Base-by-base conservation (phyloP, 92 coral and sea anemone genomes). In the Epizoanthus rinbou region DNA sequence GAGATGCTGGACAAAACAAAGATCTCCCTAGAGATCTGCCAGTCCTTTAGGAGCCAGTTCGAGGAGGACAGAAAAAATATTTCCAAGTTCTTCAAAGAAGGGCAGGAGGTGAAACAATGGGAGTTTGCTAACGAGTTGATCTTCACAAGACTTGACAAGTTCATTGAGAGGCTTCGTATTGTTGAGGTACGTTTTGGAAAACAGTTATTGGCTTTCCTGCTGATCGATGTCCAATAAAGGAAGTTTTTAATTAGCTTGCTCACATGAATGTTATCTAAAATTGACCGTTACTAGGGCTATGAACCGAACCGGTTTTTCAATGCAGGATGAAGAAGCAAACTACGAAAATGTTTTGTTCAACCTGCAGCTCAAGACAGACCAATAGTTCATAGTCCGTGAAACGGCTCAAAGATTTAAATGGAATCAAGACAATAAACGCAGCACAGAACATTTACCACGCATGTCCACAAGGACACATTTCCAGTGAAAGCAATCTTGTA, bases 111-210 rank as follows among this genome's bases (percentile, higher is more conserved):
- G 85, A 94, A 94, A 69, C 89, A 87, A 9, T 97, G 99, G 99
- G 99, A 94, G 83, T 97, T 97, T 89, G 93, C 98, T 64, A 97
- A 90, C 76, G 96, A 94, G 37, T 76, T 97, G 60, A 92, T 95
- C 67, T 97, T 95, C 74, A 95, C 99, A 37, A 94, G 99, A 73
- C 89, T 92, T 64, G 99, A 97, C 63, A 91, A 85, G 88, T 97
- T 97, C 65, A 90, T 97, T 3, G 95, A 90, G 83, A 91, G 99
- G 79, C 84, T 97, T 33, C 90, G 74, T 33, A 85, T 94, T 56
- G 97, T 97, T 31, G 98, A 94, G 98, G 99, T 97, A 69, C 54
- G 89, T 65, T 9, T 18, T 16, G n/a, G 9, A 43, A 19, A 31
- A 21, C 9, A 5, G 5, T 71, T 13, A 16, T 15, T 57, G 16